Conservation (phyloP, 2,113 vertebrate genomes). For the Globicephala melas region DNA sequence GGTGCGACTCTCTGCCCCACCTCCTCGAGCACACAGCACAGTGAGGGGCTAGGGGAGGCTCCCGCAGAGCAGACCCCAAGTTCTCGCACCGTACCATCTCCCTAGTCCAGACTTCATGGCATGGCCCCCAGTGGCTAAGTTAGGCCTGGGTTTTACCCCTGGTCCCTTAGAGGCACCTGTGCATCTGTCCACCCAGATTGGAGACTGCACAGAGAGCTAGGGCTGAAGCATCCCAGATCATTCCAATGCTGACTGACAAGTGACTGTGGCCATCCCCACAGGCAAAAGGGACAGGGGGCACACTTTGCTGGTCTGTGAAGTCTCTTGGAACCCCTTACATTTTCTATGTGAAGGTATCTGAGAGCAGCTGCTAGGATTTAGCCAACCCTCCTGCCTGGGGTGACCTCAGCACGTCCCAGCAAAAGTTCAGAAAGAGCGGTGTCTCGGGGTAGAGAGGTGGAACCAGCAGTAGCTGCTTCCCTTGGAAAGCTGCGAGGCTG, state of each 20-base stretch:
- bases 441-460: fast-evolving
- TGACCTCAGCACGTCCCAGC: background rate
- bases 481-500: fast-evolving
- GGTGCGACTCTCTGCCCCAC: no score
- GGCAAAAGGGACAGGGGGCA: background rate
- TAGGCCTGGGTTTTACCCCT: background rate
- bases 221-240: background rate
- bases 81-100: background rate
- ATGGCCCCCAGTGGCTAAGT: fast-evolving
- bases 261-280: background rate
- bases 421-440: background rate
- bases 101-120: no score
- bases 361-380: background rate
- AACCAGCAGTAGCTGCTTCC: background rate
- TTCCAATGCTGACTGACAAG: no score
- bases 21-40: background rate
- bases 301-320: background rate
- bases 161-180: background rate
- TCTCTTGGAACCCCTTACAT: background rate
- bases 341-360: background rate
- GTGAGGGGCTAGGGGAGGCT: background rate
- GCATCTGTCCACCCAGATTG: background rate
- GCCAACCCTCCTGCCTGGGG: background rate
- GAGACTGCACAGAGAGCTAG: background rate
- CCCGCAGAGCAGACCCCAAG: background rate